Conservation (phyloP, 2,888 invertebrate genomes). For the Alitta virens region DNA sequence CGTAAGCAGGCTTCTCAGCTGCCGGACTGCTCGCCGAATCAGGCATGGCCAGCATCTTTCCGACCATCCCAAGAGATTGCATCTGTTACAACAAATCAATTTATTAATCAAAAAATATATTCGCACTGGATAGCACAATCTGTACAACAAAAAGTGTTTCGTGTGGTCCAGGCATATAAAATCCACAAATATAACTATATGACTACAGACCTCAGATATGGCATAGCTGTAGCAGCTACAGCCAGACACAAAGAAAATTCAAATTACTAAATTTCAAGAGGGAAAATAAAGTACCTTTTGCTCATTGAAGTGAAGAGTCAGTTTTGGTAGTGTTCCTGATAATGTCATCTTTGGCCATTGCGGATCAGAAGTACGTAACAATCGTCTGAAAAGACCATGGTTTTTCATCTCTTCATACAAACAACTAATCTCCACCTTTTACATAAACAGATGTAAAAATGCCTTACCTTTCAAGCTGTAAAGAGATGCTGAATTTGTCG, state of each 20-base stretch:
- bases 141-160: no score
- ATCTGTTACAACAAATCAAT: background rate
- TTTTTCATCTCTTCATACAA: background rate
- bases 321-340: slow-evolving; percentile 80
- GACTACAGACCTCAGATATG: no score
- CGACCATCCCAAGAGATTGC: background rate
- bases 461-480: slow-evolving; percentile 53
- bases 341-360: slow-evolving; percentile 81
- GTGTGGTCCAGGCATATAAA: no score
- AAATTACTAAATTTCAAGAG: background rate
- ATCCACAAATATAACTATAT: no score
- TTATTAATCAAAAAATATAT: no score
- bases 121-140: no score
- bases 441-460: no score
- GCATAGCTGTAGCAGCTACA: no score
- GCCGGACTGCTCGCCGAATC: no score
- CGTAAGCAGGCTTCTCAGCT: no score
- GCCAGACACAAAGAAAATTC: no score
- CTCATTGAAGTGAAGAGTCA: slow-evolving; percentile 87
- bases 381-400: slow-evolving; percentile 60
- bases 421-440: background rate
- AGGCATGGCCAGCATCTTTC: no score
- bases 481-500: slow-evolving; percentile 67
- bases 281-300: slow-evolving; percentile 67
- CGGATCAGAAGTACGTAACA: slow-evolving; percentile 80